These are phyloP conservation scores for Crossocerus cetratus DNA, from an alignment of 2,888 invertebrate genomes.

Conservation along the genomic window DNA sequence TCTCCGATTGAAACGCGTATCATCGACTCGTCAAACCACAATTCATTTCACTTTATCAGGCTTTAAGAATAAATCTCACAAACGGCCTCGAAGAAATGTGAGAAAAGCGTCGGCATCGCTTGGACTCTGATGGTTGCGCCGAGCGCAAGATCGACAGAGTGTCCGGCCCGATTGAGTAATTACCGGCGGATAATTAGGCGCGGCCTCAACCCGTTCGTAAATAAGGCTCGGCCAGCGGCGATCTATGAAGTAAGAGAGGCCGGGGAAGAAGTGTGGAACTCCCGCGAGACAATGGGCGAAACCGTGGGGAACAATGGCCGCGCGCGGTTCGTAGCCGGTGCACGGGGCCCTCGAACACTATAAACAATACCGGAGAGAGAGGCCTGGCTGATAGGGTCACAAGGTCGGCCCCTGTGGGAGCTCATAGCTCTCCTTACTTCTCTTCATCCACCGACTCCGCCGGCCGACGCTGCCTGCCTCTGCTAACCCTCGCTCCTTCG, in stretches of 20 bases:
- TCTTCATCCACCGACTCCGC: constrained; percentile 58
- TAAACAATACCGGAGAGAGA: constrained; percentile 69
- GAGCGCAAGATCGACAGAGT: not conserved
- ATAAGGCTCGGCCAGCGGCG: constrained; percentile 61
- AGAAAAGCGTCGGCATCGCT: too few species aligned
- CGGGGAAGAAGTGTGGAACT: constrained; percentile 16
- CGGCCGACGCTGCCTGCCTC: constrained; percentile 27
- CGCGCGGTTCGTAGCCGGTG: constrained; percentile 58
- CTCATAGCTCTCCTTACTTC: constrained; percentile 72
- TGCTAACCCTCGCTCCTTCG: constrained; percentile 8
- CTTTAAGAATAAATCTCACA: too few species aligned
- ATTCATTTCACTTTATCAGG: too few species aligned
- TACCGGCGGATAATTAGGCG: constrained; percentile 67
- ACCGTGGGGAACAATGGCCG: constrained; percentile 64
- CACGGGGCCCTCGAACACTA: constrained; percentile 61
- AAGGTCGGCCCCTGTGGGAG: constrained; percentile 74
- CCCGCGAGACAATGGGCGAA: constrained; percentile 64
- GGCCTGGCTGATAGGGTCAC: constrained; percentile 72
- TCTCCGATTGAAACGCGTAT: too few species aligned
- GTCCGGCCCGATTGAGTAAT: constrained; percentile 64
- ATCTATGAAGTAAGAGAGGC: not conserved
- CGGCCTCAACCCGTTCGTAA: constrained; percentile 60
- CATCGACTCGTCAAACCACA: too few species aligned
- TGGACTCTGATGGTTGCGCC: too few species aligned
- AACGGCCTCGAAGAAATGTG: too few species aligned